These are phyloP conservation scores for Ernsta delagoae DNA, from an alignment of 2,888 invertebrate genomes.

Conservation along the genomic window DNA sequence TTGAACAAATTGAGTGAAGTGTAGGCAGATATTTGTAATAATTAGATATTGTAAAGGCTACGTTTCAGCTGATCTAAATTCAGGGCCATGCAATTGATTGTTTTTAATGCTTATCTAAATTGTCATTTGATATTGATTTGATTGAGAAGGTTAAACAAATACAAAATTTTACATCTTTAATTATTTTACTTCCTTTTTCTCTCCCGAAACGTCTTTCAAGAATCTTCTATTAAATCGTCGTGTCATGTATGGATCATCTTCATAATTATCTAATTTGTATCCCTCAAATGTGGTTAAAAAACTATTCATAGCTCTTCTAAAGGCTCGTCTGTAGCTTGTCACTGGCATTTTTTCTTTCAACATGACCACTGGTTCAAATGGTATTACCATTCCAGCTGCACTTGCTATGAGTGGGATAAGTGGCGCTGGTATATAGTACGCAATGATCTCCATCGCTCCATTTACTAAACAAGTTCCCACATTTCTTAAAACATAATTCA, in stretches of 20 bases:
- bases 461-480: constrained; percentile 74
- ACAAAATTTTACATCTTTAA: background rate
- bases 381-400: constrained; percentile 71
- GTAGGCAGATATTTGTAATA: too few species aligned
- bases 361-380: constrained; percentile 74
- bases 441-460: constrained; percentile 71
- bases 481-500: constrained; percentile 61
- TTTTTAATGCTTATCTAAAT: too few species aligned
- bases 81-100: too few species aligned
- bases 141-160: background rate
- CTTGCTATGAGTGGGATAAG: constrained; percentile 72
- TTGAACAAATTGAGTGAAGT: too few species aligned
- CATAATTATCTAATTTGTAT: constrained; percentile 60
- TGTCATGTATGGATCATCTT: constrained; percentile 73
- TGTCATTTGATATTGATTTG: too few species aligned
- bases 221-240: constrained; percentile 70
- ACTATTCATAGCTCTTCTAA: constrained; percentile 64
- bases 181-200: constrained; percentile 35
- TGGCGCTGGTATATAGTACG: constrained; percentile 70
- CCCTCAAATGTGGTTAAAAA: constrained; percentile 70
- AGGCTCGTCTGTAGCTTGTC: constrained; percentile 70
- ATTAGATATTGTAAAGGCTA: too few species aligned
- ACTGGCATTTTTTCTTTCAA: constrained; percentile 71
- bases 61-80: too few species aligned
- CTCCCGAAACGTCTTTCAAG: constrained; percentile 49